A percentile compares a stretch with the other conserved stretches of the same genome.
phyloP scores from a whole-genome alignment of 2,113 vertebrate species.

The Anhinga rufa region DNA sequence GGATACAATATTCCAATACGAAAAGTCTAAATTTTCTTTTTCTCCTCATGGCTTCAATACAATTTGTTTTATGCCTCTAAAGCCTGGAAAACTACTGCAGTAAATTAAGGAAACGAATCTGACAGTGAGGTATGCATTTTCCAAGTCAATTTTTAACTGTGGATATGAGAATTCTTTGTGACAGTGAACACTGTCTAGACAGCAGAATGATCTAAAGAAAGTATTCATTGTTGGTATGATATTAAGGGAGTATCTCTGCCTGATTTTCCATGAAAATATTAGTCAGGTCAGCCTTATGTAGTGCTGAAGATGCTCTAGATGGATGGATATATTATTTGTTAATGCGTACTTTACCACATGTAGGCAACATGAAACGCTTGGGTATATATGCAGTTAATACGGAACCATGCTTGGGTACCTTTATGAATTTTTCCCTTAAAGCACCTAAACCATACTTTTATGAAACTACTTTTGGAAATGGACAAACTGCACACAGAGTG shows the following conservation, averaged over 20 bases:
- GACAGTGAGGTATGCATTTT: not conserved
- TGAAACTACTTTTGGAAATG: not conserved
- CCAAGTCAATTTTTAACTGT: not conserved
- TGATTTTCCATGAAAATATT: not conserved
- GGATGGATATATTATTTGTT: not conserved
- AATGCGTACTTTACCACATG: not conserved
- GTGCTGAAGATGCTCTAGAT: not conserved
- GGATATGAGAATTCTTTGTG: not conserved
- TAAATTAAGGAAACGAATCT: not conserved
- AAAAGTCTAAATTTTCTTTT: not conserved
- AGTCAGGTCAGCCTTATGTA: not conserved
- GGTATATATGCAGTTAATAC: not conserved
- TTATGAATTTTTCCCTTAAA: not conserved
- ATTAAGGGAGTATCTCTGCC: not conserved
- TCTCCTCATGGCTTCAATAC: not conserved
- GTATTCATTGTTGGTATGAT: not conserved
- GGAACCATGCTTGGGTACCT: not conserved
- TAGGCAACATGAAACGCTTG: not conserved
- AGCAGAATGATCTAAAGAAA: not conserved
- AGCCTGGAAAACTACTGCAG: not conserved
- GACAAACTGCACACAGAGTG: not conserved
- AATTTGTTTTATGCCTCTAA: not conserved
- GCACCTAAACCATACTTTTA: not conserved
- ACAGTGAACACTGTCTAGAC: not conserved
- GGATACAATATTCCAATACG: not conserved